These are phyloP conservation scores for Xiphorhynchus elegans DNA, from an alignment of 2,113 vertebrate genomes.

Conservation along the genomic window DNA sequence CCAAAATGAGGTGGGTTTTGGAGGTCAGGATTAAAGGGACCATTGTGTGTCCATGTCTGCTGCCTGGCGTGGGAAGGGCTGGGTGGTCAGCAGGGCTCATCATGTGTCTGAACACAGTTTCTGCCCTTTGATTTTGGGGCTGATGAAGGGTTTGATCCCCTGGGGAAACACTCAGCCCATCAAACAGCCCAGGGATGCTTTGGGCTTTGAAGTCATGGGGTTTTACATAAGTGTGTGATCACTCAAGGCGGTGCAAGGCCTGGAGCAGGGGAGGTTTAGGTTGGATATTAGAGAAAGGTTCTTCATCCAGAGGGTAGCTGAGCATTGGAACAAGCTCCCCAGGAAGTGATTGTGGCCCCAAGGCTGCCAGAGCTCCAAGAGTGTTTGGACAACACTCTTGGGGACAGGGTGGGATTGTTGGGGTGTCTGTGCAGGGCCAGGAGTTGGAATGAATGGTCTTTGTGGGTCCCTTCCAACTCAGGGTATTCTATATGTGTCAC, in stretches of 20 bases:
- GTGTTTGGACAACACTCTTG: background rate
- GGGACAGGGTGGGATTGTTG: background rate
- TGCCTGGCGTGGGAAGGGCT: background rate
- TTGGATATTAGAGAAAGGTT: background rate
- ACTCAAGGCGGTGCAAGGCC: background rate
- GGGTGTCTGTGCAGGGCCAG: background rate
- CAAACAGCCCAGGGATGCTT: background rate
- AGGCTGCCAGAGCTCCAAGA: background rate
- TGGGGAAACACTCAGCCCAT: background rate
- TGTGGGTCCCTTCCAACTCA: background rate
- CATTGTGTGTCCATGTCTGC: background rate
- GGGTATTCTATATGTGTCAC: background rate
- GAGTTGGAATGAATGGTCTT: background rate
- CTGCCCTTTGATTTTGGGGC: background rate
- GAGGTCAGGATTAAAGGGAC: background rate
- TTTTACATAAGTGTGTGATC: background rate
- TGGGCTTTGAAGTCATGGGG: background rate
- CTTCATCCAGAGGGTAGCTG: background rate
- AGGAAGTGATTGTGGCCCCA: background rate
- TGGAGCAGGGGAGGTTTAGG: background rate
- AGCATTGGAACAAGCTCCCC: background rate
- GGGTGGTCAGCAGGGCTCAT: background rate
- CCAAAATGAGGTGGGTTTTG: background rate
- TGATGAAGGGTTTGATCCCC: rapidly evolving
- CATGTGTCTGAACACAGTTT: background rate